Base-by-base conservation (phyloP, 1,140 invertebrate species). In the Mesaphorura yosii region DNA sequence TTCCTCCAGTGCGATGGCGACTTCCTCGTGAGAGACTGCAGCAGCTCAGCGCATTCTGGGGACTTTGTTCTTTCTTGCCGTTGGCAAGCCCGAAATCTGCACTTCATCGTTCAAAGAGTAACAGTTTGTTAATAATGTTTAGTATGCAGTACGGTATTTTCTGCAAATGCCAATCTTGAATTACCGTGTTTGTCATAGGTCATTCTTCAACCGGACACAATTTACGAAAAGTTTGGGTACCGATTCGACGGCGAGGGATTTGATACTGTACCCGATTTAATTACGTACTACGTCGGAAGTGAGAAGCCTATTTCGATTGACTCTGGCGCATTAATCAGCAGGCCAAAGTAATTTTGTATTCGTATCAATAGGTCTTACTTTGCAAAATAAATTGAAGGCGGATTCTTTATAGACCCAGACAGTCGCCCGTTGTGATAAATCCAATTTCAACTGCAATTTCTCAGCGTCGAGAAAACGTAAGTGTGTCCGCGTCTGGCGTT, bases 201-300 rank as follows among this genome's bases (percentile, higher is more conserved):
- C 39, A 78, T 90, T 0, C 75, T 89, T 6, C 85, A 87, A 64
- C 83, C 82, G 0, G 87, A 88, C 64, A 92, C 88, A 1, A 87
- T 92, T 1, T 91, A 92, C 67, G 86, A 93, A 68, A 75, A 83
- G 58, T 81, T 90, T 6, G 86, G 91, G 64, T 95, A 87, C 70
- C 86, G 89, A 65, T 91, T 96, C 66, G 92, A 96, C 72, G 88
- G 90, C 61, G 89, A 93, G 64, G 81, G 84, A 0, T 95, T 91
- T 64, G 86, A 89, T 64, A 90, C 88, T 1, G 87, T 96, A 12
- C 85, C 89, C 1, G 88, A 93, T 69, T 75, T 97, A 25, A 89
- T 96, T 55, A 91, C 88, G 2, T 93, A 83, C 53, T 93, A 97
- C 67, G 88, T 93, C n/a, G 86, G 88, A 0, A 89, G 86, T 34